Evolutionary conservation across 1,140 invertebrate species (phyloP).

Genomic region (Drosophila tani): DNA sequence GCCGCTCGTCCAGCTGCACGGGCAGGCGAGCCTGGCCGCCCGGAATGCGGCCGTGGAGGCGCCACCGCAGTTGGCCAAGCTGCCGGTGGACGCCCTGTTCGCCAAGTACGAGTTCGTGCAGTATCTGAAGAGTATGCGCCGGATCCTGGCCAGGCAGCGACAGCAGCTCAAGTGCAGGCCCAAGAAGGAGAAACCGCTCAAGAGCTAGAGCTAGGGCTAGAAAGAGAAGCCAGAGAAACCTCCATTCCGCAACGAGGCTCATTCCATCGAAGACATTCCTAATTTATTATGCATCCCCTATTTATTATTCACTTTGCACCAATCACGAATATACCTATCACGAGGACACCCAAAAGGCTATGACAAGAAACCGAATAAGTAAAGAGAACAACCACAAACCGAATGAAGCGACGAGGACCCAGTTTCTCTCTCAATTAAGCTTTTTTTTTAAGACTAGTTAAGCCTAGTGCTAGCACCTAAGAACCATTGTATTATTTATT

Average conservation of each 20-base stretch:
- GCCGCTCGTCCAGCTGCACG: slow-evolving; percentile 44
- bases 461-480: slow-evolving; percentile 16
- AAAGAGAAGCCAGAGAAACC: slow-evolving; percentile 24
- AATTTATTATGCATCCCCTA: slow-evolving; percentile 51
- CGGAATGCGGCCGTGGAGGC: background rate
- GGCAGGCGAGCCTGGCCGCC: slow-evolving; percentile 41
- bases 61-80: slow-evolving; percentile 7
- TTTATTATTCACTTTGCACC: slow-evolving; percentile 36
- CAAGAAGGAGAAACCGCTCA: background rate
- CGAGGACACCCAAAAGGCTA: slow-evolving; percentile 33
- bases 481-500: slow-evolving; percentile 65
- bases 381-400: slow-evolving; percentile 17
- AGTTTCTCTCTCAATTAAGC: background rate
- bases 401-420: slow-evolving; percentile 1
- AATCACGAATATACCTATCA: slow-evolving; percentile 11
- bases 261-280: slow-evolving; percentile 40
- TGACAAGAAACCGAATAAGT: slow-evolving; percentile 44
- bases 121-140: slow-evolving; percentile 49
- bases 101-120: slow-evolving; percentile 52
- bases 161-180: slow-evolving; percentile 7
- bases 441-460: slow-evolving; percentile 15
- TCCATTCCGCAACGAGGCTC: slow-evolving; percentile 50
- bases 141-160: slow-evolving; percentile 33
- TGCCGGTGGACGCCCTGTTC: slow-evolving; percentile 41
- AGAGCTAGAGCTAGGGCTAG: background rate